phyloP scores from a whole-genome alignment of 1,140 invertebrate genomes.

The Zeugodacus cucurbitae region DNA sequence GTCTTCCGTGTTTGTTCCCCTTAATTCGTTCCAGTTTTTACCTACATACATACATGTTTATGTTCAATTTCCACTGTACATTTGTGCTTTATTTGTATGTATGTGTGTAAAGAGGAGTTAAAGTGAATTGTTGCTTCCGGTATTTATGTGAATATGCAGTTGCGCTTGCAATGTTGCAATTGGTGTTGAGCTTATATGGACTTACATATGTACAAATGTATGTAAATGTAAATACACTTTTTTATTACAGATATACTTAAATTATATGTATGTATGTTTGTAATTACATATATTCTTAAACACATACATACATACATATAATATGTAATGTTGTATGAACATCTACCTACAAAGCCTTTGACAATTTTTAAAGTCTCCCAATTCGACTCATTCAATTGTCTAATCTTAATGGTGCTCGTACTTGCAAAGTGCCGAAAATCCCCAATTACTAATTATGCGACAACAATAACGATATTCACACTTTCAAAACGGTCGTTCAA shows the following conservation, averaged over 20 bases:
- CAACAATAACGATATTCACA: not conserved
- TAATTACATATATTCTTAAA: not conserved
- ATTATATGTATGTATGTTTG: not conserved
- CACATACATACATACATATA: not conserved
- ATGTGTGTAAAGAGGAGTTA: not conserved
- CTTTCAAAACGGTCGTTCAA: not conserved
- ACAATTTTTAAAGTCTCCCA: not conserved
- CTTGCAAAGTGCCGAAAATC: not conserved
- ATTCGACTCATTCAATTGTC: not conserved
- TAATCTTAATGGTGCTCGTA: not conserved
- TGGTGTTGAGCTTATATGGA: not conserved
- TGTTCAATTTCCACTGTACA: not conserved
- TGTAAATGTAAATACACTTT: not conserved
- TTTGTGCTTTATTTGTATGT: not conserved
- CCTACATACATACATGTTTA: not conserved
- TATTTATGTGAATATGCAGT: not conserved
- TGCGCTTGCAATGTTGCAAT: not conserved
- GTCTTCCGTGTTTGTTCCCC: not conserved
- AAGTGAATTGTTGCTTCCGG: not conserved
- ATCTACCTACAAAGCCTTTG: too few relatives aligned
- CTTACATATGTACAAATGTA: not conserved
- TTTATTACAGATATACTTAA: not conserved
- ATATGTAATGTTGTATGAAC: too few relatives aligned
- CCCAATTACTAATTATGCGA: not conserved
- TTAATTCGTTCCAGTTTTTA: not conserved